Conservation (phyloP, 2,113 vertebrate species). For the Crotalus tigris region DNA sequence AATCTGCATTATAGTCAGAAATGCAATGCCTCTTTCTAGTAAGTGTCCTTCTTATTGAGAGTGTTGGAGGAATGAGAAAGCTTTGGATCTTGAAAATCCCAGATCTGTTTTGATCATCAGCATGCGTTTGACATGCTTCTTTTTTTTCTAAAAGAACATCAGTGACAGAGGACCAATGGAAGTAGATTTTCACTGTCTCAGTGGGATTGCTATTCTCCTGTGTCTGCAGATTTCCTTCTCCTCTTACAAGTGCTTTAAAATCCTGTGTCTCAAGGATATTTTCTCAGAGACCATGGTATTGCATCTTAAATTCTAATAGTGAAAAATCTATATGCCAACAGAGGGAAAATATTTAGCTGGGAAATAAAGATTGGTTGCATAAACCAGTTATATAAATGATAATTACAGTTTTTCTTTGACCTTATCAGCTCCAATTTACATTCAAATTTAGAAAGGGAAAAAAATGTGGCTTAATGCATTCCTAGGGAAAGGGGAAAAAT, state of each 20-base stretch:
- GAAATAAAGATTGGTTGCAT: slow-evolving; percentile 10
- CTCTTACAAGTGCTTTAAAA: background rate
- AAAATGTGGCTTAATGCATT: background rate
- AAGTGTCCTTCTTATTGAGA: background rate
- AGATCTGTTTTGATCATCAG: background rate
- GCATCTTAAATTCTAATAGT: background rate
- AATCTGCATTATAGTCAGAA: background rate
- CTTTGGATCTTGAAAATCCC: background rate
- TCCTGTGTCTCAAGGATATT: background rate
- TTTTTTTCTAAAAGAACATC: background rate
- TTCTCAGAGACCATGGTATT: background rate
- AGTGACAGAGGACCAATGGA: background rate
- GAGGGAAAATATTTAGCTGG: background rate
- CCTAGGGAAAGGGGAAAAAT: background rate
- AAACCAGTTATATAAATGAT: background rate
- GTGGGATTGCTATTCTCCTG: background rate
- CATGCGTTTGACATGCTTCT: background rate
- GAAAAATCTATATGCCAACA: slow-evolving; percentile 10
- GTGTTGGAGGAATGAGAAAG: background rate
- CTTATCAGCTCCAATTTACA: slow-evolving; percentile 3
- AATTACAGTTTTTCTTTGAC: background rate
- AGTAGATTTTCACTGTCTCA: background rate
- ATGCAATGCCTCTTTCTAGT: background rate
- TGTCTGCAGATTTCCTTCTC: background rate
- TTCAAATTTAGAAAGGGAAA: background rate